Evolutionary conservation across 1,140 invertebrate genomes (phyloP).

Genomic region (Ceratosolen fusciceps): DNA sequence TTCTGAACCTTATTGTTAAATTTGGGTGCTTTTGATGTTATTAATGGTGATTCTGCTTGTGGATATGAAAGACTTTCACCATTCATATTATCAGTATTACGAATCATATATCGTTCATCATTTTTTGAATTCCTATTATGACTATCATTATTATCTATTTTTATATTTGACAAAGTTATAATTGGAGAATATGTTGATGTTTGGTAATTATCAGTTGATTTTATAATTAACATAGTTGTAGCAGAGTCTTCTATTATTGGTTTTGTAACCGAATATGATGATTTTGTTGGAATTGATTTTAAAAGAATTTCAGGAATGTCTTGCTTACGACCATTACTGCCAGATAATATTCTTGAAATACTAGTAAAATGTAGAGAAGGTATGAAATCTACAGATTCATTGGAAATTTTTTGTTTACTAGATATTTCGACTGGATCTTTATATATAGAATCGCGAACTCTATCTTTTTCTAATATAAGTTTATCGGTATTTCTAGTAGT

Average conservation of each 20-base stretch:
- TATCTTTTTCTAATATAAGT: constrained; percentile 73
- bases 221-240: constrained; percentile 25
- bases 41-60: constrained; percentile 64
- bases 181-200: constrained; percentile 42
- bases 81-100: constrained; percentile 63
- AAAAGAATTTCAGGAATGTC: constrained; percentile 82
- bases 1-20: constrained; percentile 45
- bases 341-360: constrained; percentile 84
- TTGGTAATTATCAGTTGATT: constrained; percentile 19
- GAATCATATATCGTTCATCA: constrained; percentile 25
- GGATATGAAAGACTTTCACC: constrained; percentile 63
- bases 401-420: constrained; percentile 22
- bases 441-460: constrained; percentile 75
- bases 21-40: constrained; percentile 55
- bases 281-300: constrained; percentile 78
- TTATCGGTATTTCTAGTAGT: constrained; percentile 69
- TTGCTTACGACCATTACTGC: constrained; percentile 84
- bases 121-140: constrained; percentile 56
- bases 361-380: constrained; percentile 78
- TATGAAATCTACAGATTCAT: constrained; percentile 74
- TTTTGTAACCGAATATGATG: constrained; percentile 58
- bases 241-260: constrained; percentile 57
- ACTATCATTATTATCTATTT: constrained; percentile 58
- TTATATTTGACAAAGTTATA: constrained; percentile 43
- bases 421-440: constrained; percentile 54